Conservation (phyloP, 2,113 vertebrate species). For the Cnemophilus loriae region DNA sequence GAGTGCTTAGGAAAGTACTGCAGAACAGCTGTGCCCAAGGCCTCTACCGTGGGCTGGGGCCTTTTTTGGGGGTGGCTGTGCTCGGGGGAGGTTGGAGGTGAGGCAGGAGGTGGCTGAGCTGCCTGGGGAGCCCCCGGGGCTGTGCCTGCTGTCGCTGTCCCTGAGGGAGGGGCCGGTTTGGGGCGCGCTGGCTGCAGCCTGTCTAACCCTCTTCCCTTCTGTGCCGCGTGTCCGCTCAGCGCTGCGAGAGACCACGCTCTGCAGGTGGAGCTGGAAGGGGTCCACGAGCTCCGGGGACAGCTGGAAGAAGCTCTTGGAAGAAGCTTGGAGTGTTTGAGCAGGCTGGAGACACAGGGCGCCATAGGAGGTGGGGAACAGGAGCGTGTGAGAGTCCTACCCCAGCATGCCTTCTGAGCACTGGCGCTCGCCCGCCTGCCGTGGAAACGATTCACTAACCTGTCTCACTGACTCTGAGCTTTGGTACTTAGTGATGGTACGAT, state of each 20-base stretch:
- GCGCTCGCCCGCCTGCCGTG: constrained; percentile 59
- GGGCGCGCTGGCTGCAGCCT: background rate
- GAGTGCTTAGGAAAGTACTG: constrained; percentile 1
- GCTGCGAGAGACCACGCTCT: constrained; percentile 77
- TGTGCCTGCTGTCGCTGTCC: background rate
- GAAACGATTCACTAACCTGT: constrained; percentile 71
- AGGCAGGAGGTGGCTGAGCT: background rate
- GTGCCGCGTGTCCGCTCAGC: constrained; percentile 50
- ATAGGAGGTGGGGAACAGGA: constrained; percentile 93
- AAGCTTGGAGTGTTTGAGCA: constrained; percentile 74
- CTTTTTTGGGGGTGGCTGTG: background rate
- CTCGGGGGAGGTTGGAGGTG: background rate
- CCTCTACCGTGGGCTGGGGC: background rate
- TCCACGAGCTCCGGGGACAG: constrained; percentile 83
- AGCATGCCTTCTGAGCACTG: constrained; percentile 80
- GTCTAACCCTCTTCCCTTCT: constrained; percentile 61
- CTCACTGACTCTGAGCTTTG: constrained; percentile 42
- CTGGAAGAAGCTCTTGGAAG: constrained; percentile 88
- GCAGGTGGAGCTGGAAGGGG: constrained; percentile 84
- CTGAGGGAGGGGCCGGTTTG: background rate
- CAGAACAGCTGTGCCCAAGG: background rate
- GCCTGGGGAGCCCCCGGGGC: background rate
- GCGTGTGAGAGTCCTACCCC: constrained; percentile 79
- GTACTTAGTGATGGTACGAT: constrained; percentile 45
- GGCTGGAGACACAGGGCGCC: constrained; percentile 74